Conservation (phyloP, 2,113 vertebrate species). For the mouse (Mus musculus) region GRCm39 chr14:21194501-21195000, state of each 20-base stretch:
- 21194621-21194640: not conserved
- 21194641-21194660: not conserved
- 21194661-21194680: not conserved
- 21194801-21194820: not conserved
- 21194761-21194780: not conserved
- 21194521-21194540: not conserved
- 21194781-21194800: not conserved
- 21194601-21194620: not conserved
- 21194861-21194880: not conserved
- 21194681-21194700: not conserved
- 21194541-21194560: no score
- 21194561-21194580: no score
- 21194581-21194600: not conserved
- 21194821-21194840: conserved; percentile 28
- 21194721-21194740: not conserved
- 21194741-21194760: not conserved
- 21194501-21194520: not conserved
- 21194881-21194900: not conserved
- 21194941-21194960: not conserved
- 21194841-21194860: not conserved
- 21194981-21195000: not conserved
- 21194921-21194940: conserved; percentile 21
- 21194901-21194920: not conserved
- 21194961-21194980: not conserved
- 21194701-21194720: not conserved